Conservation (phyloP, 2,797 vertebrate species). For the Silurus aristotelis region DNA sequence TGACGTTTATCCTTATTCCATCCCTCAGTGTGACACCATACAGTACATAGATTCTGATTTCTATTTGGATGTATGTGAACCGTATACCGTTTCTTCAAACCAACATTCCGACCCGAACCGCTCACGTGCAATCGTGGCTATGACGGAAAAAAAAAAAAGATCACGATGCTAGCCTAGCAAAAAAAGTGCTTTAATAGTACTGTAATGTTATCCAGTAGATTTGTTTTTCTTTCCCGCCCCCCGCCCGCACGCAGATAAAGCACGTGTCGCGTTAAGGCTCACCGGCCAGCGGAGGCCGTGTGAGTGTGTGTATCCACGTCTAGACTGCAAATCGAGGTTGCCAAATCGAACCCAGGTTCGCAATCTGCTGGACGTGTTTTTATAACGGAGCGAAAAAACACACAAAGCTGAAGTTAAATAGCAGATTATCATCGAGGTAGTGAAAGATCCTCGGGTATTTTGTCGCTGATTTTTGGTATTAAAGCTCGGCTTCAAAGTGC, state of each 20-base stretch:
- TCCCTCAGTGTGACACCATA: conserved; percentile 44
- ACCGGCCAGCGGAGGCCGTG: conserved; percentile 60
- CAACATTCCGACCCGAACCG: conserved; percentile 59
- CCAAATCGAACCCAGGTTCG: conserved; percentile 68
- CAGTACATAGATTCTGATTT: background rate
- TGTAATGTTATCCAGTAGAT: conserved; percentile 71
- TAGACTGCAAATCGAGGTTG: conserved; percentile 71
- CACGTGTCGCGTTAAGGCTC: conserved; percentile 68
- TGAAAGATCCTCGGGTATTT: conserved; percentile 75
- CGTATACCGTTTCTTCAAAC: conserved; percentile 53
- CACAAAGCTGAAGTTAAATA: conserved; percentile 61
- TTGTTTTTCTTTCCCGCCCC: conserved; percentile 67
- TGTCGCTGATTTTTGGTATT: conserved; percentile 80
- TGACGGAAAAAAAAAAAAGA: conserved; percentile 48
- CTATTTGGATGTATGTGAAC: conserved; percentile 40
- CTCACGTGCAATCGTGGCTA: conserved; percentile 55
- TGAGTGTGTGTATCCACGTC: conserved; percentile 60
- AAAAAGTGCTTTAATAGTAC: conserved; percentile 67
- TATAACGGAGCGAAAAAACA: conserved; percentile 68
- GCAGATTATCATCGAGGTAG: conserved; percentile 80
- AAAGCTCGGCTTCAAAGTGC: conserved; percentile 79
- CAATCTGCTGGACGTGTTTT: conserved; percentile 60
- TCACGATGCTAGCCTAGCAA: conserved; percentile 58
- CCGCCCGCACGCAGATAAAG: conserved; percentile 55
- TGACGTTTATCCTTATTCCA: conserved; percentile 46